A percentile compares a stretch with the other conserved stretches of the same genome.
Conservation (phyloP, 2,888 invertebrate species). For the Noctuana brunneofusca region DNA sequence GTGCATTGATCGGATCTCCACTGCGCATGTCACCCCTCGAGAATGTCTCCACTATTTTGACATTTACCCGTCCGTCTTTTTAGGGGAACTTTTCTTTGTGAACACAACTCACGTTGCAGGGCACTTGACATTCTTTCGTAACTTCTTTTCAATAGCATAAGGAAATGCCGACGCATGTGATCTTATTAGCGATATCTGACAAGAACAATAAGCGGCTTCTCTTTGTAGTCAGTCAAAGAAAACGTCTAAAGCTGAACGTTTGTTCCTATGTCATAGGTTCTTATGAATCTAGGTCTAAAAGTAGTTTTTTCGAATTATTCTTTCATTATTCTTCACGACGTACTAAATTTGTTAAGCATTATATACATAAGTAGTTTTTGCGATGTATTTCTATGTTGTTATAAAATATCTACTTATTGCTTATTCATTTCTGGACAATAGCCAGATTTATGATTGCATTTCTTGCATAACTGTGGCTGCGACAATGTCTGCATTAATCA, state of each 20-base stretch:
- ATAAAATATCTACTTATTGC: slow-evolving; percentile 2
- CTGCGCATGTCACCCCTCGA: slow-evolving; percentile 70
- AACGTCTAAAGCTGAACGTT: neutral
- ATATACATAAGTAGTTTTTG: no score
- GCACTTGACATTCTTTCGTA: slow-evolving; percentile 43
- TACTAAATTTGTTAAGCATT: no score
- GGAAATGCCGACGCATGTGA: slow-evolving; percentile 27
- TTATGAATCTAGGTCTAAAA: neutral
- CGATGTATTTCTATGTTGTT: neutral
- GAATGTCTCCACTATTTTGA: slow-evolving; percentile 66
- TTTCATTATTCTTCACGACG: no score
- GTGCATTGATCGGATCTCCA: slow-evolving; percentile 76
- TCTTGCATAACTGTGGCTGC: slow-evolving; percentile 4
- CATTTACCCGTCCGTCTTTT: slow-evolving; percentile 54
- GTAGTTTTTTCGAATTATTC: no score
- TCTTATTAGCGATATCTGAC: slow-evolving; percentile 26
- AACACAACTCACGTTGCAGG: slow-evolving; percentile 38
- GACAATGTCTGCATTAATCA: slow-evolving; percentile 6
- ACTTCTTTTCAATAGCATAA: slow-evolving; percentile 27
- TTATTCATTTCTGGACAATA: neutral
- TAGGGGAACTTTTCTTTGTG: slow-evolving; percentile 40
- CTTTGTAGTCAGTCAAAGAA: slow-evolving; percentile 12
- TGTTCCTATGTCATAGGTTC: neutral
- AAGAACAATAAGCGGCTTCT: slow-evolving; percentile 20
- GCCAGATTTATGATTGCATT: neutral